These are phyloP conservation scores for Tachysurus vachellii DNA, from an alignment of 2,113 vertebrate species.

Conservation along the genomic window DNA sequence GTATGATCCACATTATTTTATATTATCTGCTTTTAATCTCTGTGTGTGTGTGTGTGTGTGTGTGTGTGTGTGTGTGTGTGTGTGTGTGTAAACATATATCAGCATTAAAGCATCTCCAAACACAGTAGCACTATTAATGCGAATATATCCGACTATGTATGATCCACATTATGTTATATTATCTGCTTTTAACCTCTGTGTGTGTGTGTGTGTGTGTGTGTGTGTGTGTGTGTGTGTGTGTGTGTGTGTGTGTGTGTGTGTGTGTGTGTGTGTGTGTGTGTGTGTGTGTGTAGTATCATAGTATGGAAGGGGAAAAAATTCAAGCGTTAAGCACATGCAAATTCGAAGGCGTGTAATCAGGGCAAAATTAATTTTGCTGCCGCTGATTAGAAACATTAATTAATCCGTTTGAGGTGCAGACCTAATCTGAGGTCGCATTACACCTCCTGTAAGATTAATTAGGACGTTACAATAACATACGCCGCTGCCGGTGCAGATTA, in stretches of 20 bases:
- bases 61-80: background rate
- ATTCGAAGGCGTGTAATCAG: slow-evolving; percentile 92
- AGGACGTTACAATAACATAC: slow-evolving; percentile 95
- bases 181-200: slow-evolving; percentile 25
- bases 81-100: slow-evolving; percentile 33
- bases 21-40: slow-evolving; percentile 26
- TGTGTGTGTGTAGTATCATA: slow-evolving; percentile 33
- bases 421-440: slow-evolving; percentile 94
- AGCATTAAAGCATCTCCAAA: slow-evolving; percentile 15
- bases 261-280: background rate
- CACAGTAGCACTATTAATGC: slow-evolving; percentile 26
- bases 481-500: slow-evolving; percentile 89
- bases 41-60: slow-evolving; percentile 6
- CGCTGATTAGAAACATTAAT: slow-evolving; percentile 96
- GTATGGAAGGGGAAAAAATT: slow-evolving; percentile 71
- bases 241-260: slow-evolving; percentile 38
- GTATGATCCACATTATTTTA: slow-evolving; percentile 14
- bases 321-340: slow-evolving; percentile 91
- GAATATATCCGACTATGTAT: slow-evolving; percentile 10
- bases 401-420: slow-evolving; percentile 92
- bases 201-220: slow-evolving; percentile 23
- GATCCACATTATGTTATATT: slow-evolving; percentile 19
- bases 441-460: slow-evolving; percentile 97
- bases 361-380: slow-evolving; percentile 95
- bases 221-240: slow-evolving; percentile 26